Conservation (phyloP, 2,888 invertebrate species). For the Blastobasis lacticolella region DNA sequence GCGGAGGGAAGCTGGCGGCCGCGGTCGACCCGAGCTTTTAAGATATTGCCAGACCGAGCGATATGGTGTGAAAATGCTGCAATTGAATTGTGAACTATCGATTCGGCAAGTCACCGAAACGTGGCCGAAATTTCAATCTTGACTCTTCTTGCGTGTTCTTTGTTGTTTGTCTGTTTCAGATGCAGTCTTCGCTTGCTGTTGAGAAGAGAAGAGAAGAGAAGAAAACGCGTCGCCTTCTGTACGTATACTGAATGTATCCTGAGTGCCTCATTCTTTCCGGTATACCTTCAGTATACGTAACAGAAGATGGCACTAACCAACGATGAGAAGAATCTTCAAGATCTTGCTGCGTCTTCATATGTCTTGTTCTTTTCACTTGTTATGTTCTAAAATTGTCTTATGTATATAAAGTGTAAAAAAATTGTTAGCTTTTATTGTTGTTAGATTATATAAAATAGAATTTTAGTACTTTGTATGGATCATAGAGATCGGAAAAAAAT, state of each 20-base stretch:
- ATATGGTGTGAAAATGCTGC: constrained; percentile 41
- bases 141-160: constrained; percentile 5
- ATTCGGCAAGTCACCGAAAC: constrained; percentile 4
- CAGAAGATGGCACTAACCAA: constrained; percentile 93
- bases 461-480: no score
- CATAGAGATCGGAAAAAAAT: no score
- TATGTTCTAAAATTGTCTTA: no score
- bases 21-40: constrained; percentile 52
- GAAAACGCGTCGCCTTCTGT: constrained; percentile 88
- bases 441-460: no score
- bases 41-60: constrained; percentile 48
- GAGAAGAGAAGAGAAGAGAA: constrained; percentile 46
- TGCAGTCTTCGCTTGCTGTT: constrained; percentile 11
- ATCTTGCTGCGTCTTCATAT: constrained; percentile 14
- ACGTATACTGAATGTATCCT: constrained; percentile 99
- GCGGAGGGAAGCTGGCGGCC: constrained; percentile 33
- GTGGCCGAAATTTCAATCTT: background rate
- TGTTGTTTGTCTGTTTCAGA: constrained; percentile 25
- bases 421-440: no score
- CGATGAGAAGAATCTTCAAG: constrained; percentile 20
- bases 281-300: constrained; percentile 99
- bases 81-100: constrained; percentile 33
- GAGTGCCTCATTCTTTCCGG: constrained; percentile 96
- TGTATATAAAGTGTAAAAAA: no score
- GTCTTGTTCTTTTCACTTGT: constrained; percentile 14